These are phyloP conservation scores for Drosophila stalkeri DNA, from an alignment of 2,888 invertebrate species.

Conservation along the genomic window DNA sequence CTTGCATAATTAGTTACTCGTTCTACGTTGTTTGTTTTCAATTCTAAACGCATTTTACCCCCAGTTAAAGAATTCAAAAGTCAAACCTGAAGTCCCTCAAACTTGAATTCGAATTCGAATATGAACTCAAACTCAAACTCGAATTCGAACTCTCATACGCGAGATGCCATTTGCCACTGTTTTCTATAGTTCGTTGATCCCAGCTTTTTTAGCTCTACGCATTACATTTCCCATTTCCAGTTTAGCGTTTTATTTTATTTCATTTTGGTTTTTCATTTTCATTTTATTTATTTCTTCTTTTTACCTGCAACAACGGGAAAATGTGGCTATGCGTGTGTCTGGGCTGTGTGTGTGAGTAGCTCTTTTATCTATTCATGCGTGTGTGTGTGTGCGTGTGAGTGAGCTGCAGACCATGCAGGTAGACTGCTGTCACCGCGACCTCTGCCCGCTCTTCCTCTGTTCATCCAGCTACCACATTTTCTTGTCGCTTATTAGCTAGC, in stretches of 20 bases:
- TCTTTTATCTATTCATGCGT: slow-evolving; percentile 60
- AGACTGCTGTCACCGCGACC: slow-evolving; percentile 14
- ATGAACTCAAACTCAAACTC: slow-evolving; percentile 20
- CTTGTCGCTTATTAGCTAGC: slow-evolving; percentile 70
- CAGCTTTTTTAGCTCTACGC: slow-evolving; percentile 71
- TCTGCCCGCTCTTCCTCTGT: slow-evolving; percentile 14
- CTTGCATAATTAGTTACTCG: slow-evolving; percentile 72
- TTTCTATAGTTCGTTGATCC: slow-evolving; percentile 71
- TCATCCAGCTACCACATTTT: slow-evolving; percentile 62
- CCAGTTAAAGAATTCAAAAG: slow-evolving; percentile 21
- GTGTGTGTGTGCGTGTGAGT: slow-evolving; percentile 13
- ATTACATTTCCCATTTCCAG: slow-evolving; percentile 78
- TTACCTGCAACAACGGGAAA: slow-evolving; percentile 77
- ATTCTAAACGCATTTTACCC: slow-evolving; percentile 31
- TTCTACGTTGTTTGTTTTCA: slow-evolving; percentile 19
- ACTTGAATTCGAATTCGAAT: slow-evolving; percentile 25
- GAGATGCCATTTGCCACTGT: slow-evolving; percentile 54
- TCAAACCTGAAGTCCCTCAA: slow-evolving; percentile 10
- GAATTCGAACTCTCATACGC: slow-evolving; percentile 29
- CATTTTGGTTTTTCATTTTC: slow-evolving; percentile 37
- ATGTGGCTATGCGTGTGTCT: slow-evolving; percentile 49
- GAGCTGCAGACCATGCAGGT: slow-evolving; percentile 55
- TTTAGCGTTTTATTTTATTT: slow-evolving; percentile 74
- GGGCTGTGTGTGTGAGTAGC: slow-evolving; percentile 20
- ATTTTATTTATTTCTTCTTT: slow-evolving; percentile 24